Evolutionary conservation across 1,140 invertebrate species (phyloP), one percentile per base, ranked within the genome.

Genomic region (Brachionus rotundiformis): DNA sequence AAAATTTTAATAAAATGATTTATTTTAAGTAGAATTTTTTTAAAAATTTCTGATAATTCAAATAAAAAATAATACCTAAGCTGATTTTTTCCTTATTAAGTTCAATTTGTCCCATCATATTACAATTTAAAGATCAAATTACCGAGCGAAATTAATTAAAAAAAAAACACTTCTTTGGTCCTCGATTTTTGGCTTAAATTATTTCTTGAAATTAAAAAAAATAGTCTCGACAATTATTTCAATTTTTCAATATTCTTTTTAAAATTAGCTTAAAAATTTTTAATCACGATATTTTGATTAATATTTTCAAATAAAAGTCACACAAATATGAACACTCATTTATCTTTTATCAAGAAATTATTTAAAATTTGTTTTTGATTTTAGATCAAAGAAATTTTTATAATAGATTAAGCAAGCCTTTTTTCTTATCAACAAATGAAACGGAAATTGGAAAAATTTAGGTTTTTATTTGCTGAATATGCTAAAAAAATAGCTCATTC

Each of bases 401-500:
- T 54, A 54, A 54, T 19, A 54, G 47, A 54, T 54, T 54, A 19
- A 25, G 19, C 19, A 54, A 54, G 47, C 47, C 23, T 54, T 19
- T 54, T 54, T 54, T 54, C 16, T 54, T 19, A 8, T 54, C 47
- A 54, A 54, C 47, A 54, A 54, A 54, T 25, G 47, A 25, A 54
- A 54, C 47, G 47, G 47, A 54, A 54, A 54, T 54, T 54, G 23
- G 23, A 19, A 16, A 54, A 54, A 54, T 54, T 54, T 54, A 54
- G 47, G 47, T 8, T 54, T 54, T 54, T 54, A 54, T 54, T 54
- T 54, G 19, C 47, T 54, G 47, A 54, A 54, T 54, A 54, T 54
- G 47, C 47, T 25, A 54, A 54, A 54, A 16, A 23, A 54, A 19
- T 16, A 54, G 23, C 19, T 19, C 47, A 19, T 19, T 25, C n/a